phyloP scores from a whole-genome alignment of 1,140 invertebrate species.

The Tenebrio molitor region DNA sequence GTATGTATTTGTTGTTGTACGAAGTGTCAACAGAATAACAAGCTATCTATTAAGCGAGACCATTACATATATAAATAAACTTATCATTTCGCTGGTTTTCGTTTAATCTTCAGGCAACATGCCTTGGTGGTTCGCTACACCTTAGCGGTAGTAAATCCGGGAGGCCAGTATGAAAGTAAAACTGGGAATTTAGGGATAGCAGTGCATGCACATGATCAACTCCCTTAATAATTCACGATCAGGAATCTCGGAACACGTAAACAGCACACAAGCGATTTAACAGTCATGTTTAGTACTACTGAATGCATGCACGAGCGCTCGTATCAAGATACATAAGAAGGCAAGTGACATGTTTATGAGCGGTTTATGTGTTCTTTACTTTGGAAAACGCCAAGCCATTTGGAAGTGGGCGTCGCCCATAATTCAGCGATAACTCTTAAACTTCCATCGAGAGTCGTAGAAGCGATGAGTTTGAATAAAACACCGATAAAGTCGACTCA shows the following conservation, averaged over 20 bases:
- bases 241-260: slow-evolving; percentile 47
- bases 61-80: too few relatives aligned
- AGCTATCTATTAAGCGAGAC: too few relatives aligned
- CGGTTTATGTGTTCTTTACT: slow-evolving; percentile 49
- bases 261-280: slow-evolving; percentile 51
- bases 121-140: too few relatives aligned
- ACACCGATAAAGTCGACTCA: slow-evolving; percentile 17
- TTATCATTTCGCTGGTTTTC: too few relatives aligned
- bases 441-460: slow-evolving; percentile 38
- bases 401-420: slow-evolving; percentile 50
- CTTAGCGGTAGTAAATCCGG: too few relatives aligned
- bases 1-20: too few relatives aligned
- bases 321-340: slow-evolving; percentile 51
- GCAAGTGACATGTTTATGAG: slow-evolving; percentile 50
- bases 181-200: slow-evolving; percentile 21
- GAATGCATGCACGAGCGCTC: slow-evolving; percentile 52
- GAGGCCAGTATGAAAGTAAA: slow-evolving; percentile 11
- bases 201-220: slow-evolving; percentile 23
- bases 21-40: too few relatives aligned
- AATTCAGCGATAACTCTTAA: slow-evolving; percentile 48
- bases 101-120: too few relatives aligned
- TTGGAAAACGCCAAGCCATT: slow-evolving; percentile 48
- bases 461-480: slow-evolving; percentile 32
- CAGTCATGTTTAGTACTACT: slow-evolving; percentile 50
- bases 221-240: slow-evolving; percentile 46